Conservation (phyloP, 35 echinoderm and acorn worm species). For the Diadema setosum region DNA sequence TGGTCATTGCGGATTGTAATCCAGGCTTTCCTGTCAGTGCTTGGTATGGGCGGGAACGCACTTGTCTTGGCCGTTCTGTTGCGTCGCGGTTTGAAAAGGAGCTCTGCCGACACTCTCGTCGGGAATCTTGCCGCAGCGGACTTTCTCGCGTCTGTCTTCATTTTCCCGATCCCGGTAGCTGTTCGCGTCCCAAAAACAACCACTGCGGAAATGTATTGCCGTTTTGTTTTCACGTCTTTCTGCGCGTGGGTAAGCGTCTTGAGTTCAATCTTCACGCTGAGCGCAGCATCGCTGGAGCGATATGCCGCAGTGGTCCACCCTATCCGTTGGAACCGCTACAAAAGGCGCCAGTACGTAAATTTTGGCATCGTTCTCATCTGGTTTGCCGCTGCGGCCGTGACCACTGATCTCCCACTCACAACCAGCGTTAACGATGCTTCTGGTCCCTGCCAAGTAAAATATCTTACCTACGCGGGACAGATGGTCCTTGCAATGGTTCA, state of each 20-base stretch:
- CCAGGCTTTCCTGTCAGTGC: slow-evolving; percentile 15
- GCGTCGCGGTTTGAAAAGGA: neutral
- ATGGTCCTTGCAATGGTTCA: neutral
- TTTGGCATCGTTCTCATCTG: neutral
- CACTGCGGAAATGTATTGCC: slow-evolving; percentile 49
- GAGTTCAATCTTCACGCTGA: slow-evolving; percentile 40
- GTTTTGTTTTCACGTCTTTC: slow-evolving; percentile 1
- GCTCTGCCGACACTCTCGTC: slow-evolving; percentile 40
- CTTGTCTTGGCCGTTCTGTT: slow-evolving; percentile 24
- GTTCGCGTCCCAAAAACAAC: neutral
- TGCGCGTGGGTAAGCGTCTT: slow-evolving; percentile 48
- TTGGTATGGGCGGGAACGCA: slow-evolving; percentile 54
- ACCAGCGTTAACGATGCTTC: neutral
- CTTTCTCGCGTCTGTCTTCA: slow-evolving; percentile 45
- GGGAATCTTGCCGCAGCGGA: slow-evolving; percentile 55
- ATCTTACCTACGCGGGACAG: neutral
- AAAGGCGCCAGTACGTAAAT: neutral
- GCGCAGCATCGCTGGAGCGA: slow-evolving; percentile 46
- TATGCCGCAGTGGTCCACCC: slow-evolving; percentile 58
- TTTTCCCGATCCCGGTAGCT: slow-evolving; percentile 41
- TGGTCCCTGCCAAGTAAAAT: neutral
- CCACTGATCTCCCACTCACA: neutral
- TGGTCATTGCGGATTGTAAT: slow-evolving; percentile 32
- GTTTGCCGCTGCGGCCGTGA: neutral
- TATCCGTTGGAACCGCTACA: neutral